Conservation (phyloP, 2,888 invertebrate genomes). For the Scaptomyza tumidula region DNA sequence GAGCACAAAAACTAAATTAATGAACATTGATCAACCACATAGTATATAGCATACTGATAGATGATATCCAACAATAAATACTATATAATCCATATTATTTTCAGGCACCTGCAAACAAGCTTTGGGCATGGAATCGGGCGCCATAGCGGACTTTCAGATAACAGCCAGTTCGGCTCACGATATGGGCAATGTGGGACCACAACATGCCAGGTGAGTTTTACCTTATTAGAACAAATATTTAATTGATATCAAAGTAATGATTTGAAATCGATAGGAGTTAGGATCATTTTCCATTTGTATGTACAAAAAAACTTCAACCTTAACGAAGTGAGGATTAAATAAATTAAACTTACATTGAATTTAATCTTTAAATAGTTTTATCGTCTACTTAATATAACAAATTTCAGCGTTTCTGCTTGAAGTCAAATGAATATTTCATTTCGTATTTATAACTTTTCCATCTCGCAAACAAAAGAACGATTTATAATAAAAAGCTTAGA, state of each 20-base stretch:
- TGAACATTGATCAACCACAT: constrained; percentile 33
- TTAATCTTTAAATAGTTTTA: no score
- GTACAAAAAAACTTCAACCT: no score
- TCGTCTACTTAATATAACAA: no score
- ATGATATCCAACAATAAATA: constrained; percentile 13
- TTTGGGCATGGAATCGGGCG: constrained; percentile 92
- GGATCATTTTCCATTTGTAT: no score
- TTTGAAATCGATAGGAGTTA: no score
- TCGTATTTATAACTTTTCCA: not conserved
- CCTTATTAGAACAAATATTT: not conserved
- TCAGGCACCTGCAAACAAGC: constrained; percentile 89
- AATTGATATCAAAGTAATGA: no score
- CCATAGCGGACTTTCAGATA: constrained; percentile 91
- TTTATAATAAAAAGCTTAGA: not conserved
- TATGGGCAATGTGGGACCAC: constrained; percentile 91
- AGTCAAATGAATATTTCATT: not conserved
- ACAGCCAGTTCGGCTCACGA: constrained; percentile 93
- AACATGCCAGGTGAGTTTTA: constrained; percentile 89
- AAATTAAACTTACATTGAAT: no score
- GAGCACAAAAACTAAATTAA: constrained; percentile 22
- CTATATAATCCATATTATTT: constrained; percentile 24
- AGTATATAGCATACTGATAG: no score
- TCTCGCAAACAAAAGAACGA: not conserved
- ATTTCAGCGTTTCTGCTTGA: no score
- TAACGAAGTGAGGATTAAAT: no score